These are phyloP conservation scores for Oncorhynchus keta DNA, from an alignment of 2,113 vertebrate genomes.

Conservation along the genomic window DNA sequence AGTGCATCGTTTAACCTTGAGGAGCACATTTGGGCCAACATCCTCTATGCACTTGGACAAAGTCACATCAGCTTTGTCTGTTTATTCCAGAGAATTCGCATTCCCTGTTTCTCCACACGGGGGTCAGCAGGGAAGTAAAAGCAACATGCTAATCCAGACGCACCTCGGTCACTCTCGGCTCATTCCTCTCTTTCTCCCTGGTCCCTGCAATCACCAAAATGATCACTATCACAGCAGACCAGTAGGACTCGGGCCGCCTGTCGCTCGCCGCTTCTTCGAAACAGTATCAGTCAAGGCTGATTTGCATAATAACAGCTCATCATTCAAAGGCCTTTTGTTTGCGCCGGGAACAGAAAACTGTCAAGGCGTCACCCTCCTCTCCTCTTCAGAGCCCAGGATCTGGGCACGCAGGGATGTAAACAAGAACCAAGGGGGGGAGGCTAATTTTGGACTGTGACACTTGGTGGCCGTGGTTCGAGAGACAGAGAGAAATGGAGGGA, in stretches of 20 bases:
- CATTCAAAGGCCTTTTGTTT: conserved; percentile 93
- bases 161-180: conserved; percentile 77
- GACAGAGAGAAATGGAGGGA: not conserved
- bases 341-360: conserved; percentile 85
- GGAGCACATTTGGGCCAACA: not conserved
- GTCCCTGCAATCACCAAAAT: conserved; percentile 94
- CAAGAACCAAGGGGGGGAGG: conserved; percentile 72
- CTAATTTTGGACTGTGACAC: conserved; percentile 75
- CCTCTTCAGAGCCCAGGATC: conserved; percentile 67
- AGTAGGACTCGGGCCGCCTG: conserved; percentile 66
- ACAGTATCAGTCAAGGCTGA: conserved; percentile 84
- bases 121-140: conserved; percentile 68
- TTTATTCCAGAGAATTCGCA: not conserved
- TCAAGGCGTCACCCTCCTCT: conserved; percentile 88
- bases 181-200: conserved; percentile 46
- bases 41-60: conserved; percentile 11
- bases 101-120: conserved; percentile 27
- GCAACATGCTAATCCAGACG: conserved; percentile 80
- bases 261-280: conserved; percentile 65
- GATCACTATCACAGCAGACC: conserved; percentile 83
- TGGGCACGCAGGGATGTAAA: conserved; percentile 79
- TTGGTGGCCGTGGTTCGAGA: conserved; percentile 26
- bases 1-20: conserved; percentile 47
- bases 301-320: conserved; percentile 95
- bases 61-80: conserved; percentile 24